Conservation (phyloP, 2,797 vertebrate genomes). For the Psittacula echo region DNA sequence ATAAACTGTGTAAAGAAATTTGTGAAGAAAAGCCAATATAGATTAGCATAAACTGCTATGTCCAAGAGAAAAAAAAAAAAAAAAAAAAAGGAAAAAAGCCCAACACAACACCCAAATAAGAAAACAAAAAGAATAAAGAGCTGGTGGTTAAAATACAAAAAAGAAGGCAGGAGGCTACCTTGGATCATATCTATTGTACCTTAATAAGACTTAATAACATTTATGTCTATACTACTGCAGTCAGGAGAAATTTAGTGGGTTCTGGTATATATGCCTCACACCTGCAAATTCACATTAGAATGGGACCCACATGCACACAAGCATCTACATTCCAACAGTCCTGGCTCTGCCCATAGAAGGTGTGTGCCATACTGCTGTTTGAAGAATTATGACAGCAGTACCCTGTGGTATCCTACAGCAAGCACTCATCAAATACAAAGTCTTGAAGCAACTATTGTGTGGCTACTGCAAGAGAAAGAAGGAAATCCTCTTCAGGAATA, state of each 20-base stretch:
- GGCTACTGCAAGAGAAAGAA: not conserved
- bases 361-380: not conserved
- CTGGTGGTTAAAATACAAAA: not conserved
- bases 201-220: not conserved
- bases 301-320: not conserved
- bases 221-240: not conserved
- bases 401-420: not conserved
- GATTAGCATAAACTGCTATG: not conserved
- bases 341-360: not conserved
- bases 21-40: not conserved
- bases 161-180: not conserved
- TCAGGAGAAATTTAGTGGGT: not conserved
- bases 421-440: not conserved
- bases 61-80: not conserved
- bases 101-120: not conserved
- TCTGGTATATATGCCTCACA: not conserved
- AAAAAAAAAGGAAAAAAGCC: not conserved
- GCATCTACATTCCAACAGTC: not conserved
- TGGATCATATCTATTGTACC: not conserved
- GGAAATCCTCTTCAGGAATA: not conserved
- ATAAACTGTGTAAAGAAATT: slow-evolving; percentile 15
- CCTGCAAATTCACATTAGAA: not conserved
- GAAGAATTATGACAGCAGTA: not conserved
- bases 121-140: not conserved
- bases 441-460: not conserved